Percentiles rank a stretch among this genome's conserved stretches.
Evolutionary conservation across 2,113 vertebrate species (phyloP).

Genomic region (Mus spicilegus): DNA sequence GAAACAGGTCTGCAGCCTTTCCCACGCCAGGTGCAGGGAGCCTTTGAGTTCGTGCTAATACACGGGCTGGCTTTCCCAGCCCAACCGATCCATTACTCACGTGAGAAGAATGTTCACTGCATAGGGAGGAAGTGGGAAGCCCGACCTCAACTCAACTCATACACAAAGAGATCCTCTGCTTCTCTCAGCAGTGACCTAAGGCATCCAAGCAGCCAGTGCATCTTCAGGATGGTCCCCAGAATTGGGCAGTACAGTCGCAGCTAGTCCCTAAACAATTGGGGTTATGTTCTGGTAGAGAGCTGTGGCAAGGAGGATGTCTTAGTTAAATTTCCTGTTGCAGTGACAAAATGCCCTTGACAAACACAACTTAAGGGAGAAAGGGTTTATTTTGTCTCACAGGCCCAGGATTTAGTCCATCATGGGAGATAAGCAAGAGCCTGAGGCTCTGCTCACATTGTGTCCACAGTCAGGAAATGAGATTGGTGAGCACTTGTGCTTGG

Average conservation of each 20-base stretch:
- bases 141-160: background rate
- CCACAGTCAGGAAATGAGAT: background rate
- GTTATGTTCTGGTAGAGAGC: background rate
- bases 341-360: background rate
- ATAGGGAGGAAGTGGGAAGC: background rate
- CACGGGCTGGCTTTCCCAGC: background rate
- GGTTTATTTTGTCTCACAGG: background rate
- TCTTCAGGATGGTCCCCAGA: background rate
- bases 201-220: background rate
- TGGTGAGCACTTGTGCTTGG: background rate
- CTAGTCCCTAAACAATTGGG: background rate
- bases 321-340: background rate
- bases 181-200: background rate
- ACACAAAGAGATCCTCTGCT: background rate
- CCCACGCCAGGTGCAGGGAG: background rate
- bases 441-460: background rate
- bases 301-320: background rate
- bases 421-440: background rate
- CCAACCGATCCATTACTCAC: background rate
- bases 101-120: background rate
- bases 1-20: background rate
- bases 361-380: background rate
- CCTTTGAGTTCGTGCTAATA: background rate
- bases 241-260: fast-evolving
- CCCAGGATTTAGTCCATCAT: background rate